A percentile compares a stretch with the other conserved stretches of the same genome.
These are phyloP conservation scores for Laupala kohalensis DNA, from an alignment of 1,140 invertebrate species.

Conservation along the genomic window DNA sequence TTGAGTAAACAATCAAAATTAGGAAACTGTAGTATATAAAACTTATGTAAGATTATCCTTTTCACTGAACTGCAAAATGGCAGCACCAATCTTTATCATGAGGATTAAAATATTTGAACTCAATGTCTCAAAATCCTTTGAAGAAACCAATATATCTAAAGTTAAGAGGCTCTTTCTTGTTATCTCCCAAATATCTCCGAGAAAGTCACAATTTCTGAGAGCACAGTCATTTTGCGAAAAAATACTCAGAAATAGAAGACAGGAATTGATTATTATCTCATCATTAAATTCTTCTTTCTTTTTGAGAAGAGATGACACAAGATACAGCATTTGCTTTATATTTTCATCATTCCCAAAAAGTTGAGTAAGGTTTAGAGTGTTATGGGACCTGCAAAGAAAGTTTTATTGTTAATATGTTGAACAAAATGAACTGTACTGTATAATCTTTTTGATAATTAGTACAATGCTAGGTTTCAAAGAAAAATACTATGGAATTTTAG, in stretches of 20 bases:
- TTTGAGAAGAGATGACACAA: background rate
- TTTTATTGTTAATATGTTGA: background rate
- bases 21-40: too few relatives aligned
- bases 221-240: background rate
- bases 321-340: background rate
- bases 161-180: background rate
- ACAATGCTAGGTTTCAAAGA: too few relatives aligned
- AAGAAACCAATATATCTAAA: background rate
- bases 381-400: background rate
- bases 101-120: background rate
- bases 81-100: background rate
- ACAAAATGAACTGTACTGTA: too few relatives aligned
- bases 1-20: too few relatives aligned
- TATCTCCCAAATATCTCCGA: background rate
- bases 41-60: too few relatives aligned
- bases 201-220: background rate
- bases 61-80: too few relatives aligned
- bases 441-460: too few relatives aligned
- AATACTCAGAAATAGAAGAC: background rate
- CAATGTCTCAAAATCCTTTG: background rate
- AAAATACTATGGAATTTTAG: background rate
- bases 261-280: background rate
- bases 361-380: background rate
- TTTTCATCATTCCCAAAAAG: background rate
- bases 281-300: background rate